phyloP scores from a whole-genome alignment of 2,797 vertebrate genomes.

The Artibeus jamaicensis region DNA sequence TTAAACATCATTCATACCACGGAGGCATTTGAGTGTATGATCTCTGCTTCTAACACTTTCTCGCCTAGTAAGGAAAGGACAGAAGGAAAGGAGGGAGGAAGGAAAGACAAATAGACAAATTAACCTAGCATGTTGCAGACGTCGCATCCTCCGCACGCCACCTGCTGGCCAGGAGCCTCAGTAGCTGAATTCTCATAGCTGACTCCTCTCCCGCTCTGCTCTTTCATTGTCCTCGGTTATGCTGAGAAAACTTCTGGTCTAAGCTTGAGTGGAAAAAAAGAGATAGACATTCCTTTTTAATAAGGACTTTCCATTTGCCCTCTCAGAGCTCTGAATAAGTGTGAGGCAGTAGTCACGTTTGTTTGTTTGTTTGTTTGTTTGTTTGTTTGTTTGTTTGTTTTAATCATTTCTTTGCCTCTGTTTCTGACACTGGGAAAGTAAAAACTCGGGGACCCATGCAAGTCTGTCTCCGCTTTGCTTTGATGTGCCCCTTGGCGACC shows the following conservation, averaged over 20 bases:
- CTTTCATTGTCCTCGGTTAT: background rate
- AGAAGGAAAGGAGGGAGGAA: background rate
- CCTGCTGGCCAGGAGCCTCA: background rate
- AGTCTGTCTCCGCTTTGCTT: constrained; percentile 55
- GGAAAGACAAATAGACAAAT: background rate
- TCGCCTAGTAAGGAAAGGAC: background rate
- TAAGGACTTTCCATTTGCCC: constrained; percentile 7
- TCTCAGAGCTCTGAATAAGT: background rate
- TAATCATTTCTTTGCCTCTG: background rate
- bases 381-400: background rate
- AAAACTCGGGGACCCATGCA: background rate
- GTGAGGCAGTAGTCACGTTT: background rate
- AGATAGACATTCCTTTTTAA: background rate
- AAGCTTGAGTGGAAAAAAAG: background rate
- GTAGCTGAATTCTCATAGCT: background rate
- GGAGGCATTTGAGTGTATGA: background rate
- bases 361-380: background rate
- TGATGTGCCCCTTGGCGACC: constrained; percentile 36
- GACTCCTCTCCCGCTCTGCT: background rate
- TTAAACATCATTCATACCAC: background rate
- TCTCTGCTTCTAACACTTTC: background rate
- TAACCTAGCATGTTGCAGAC: background rate
- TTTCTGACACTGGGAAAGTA: background rate
- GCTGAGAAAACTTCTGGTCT: background rate
- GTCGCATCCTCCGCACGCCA: background rate